A percentile compares a stretch with the other conserved stretches of the same genome.
Evolutionary conservation across 2,797 vertebrate species (phyloP).

Genomic region (Helostoma temminkii): DNA sequence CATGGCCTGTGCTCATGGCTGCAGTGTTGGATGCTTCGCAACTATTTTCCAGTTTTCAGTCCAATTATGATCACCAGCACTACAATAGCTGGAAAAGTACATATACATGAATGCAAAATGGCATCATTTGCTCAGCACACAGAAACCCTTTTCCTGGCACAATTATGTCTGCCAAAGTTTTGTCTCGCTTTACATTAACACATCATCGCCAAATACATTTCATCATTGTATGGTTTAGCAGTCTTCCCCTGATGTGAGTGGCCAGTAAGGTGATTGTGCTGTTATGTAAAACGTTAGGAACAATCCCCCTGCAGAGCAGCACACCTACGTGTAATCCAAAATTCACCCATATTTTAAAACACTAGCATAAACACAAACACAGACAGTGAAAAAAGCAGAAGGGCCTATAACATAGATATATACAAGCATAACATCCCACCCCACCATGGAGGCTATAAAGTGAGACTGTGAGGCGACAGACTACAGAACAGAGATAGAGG

Average conservation of each 20-base stretch:
- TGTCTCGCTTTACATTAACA: conserved; percentile 9
- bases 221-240: conserved; percentile 1
- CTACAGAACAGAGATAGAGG: conserved; percentile 64
- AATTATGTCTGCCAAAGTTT: conserved; percentile 18
- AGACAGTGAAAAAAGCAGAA: conserved; percentile 12
- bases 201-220: conserved; percentile 13
- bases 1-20: conserved; percentile 52
- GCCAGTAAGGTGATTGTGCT: conserved; percentile 16
- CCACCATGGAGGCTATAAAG: conserved; percentile 67
- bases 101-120: conserved; percentile 6
- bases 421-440: conserved; percentile 47
- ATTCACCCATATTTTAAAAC: conserved; percentile 25
- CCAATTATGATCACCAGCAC: conserved; percentile 40
- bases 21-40: conserved; percentile 53
- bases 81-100: conserved; percentile 4
- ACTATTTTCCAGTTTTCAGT: conserved; percentile 36
- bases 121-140: conserved; percentile 24
- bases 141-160: conserved; percentile 12
- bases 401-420: conserved; percentile 33
- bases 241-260: background rate
- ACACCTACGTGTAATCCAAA: conserved; percentile 5
- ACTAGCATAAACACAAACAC: conserved; percentile 38
- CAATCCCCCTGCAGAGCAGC: background rate
- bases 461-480: conserved; percentile 62
- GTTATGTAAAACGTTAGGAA: conserved; percentile 30